Percentiles rank a stretch among this genome's conserved stretches.
Evolutionary conservation across 2,113 vertebrate genomes (phyloP).

Genomic region (Microcebus lehilahytsara): DNA sequence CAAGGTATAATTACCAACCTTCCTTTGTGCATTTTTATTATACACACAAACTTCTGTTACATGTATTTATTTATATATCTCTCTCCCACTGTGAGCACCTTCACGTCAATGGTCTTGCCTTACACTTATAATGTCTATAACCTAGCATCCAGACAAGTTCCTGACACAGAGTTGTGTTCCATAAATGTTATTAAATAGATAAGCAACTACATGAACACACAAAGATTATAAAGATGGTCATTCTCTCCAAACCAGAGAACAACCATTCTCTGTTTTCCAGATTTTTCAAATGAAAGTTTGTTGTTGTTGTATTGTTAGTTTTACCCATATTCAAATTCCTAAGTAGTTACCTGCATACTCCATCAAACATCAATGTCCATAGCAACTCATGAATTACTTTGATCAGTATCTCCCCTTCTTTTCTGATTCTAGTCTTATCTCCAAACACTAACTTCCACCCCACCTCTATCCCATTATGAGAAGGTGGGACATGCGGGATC

Average conservation of each 20-base stretch:
- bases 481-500: neutral
- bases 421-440: neutral
- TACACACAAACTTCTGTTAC: neutral
- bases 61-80: neutral
- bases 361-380: neutral
- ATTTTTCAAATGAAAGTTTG: neutral
- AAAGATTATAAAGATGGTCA: neutral
- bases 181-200: neutral
- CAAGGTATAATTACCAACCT: neutral
- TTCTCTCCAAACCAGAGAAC: neutral
- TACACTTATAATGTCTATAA: neutral
- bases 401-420: neutral
- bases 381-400: neutral
- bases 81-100: neutral
- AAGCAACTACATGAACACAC: neutral
- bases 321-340: neutral
- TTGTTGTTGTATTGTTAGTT: neutral
- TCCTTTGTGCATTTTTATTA: neutral
- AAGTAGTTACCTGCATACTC: neutral
- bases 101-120: neutral
- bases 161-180: neutral
- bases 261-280: neutral
- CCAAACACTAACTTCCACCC: neutral
- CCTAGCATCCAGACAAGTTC: neutral
- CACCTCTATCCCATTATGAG: neutral